These are phyloP conservation scores for Drosophila anomalata DNA, from an alignment of 2,888 invertebrate species.

Conservation along the genomic window DNA sequence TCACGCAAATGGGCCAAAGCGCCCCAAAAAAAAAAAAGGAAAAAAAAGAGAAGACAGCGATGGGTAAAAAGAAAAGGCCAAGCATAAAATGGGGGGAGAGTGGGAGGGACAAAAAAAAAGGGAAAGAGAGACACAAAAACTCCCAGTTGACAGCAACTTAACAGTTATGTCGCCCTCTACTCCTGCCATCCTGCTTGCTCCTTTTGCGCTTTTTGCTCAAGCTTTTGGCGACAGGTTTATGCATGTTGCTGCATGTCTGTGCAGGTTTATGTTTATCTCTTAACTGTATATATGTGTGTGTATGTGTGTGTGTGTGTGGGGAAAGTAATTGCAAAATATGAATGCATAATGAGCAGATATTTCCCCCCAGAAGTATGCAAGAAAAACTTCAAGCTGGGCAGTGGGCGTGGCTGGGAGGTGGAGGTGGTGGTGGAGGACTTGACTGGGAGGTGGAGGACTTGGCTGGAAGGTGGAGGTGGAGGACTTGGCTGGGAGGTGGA, in stretches of 20 bases:
- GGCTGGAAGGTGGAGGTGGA: neutral
- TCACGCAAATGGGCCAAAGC: conserved; percentile 36
- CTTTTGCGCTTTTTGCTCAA: conserved; percentile 49
- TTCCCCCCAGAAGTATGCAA: conserved; percentile 67
- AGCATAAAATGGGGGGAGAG: conserved; percentile 7
- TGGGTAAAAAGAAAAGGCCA: conserved; percentile 39
- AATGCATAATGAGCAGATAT: conserved; percentile 82
- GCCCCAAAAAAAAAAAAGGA: conserved; percentile 13
- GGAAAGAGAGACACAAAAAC: conserved; percentile 19
- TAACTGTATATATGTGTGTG: conserved; percentile 10
- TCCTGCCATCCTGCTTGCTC: conserved; percentile 36
- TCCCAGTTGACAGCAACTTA: conserved; percentile 60
- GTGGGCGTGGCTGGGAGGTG: conserved; percentile 25
- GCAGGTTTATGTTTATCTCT: neutral
- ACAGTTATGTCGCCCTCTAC: conserved; percentile 47
- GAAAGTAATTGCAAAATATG: conserved; percentile 79
- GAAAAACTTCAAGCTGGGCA: conserved; percentile 65
- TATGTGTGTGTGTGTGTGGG: conserved; percentile 27
- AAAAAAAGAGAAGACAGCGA: conserved; percentile 26
- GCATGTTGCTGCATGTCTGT: conserved; percentile 5
- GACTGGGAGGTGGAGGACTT: too few relatives aligned
- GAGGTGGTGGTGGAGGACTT: neutral
- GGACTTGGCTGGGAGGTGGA: neutral
- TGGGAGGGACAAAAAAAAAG: neutral
- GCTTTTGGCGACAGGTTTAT: neutral